Base-by-base conservation (phyloP, 2,113 vertebrate species). In the Heptranchias perlo region DNA sequence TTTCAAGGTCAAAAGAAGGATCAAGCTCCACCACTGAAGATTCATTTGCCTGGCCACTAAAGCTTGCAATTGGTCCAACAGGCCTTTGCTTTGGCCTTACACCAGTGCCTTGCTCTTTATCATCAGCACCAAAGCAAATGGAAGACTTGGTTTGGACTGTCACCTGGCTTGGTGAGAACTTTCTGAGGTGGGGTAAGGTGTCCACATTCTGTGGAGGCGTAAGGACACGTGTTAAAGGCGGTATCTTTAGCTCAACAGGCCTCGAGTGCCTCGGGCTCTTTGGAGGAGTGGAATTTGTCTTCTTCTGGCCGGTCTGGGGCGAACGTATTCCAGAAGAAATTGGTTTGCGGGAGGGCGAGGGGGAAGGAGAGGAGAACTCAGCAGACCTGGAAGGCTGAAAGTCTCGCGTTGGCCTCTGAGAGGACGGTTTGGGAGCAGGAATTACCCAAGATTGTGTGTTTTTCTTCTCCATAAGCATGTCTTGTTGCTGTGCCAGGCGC, bases 401-500 rank as follows among this genome's bases (percentile, higher is more conserved):
- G 92, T 98, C 97, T 0, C 91, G 91, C 0, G 58, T 64, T 0
- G 58, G 64, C 64, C 94, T 31, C 65, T 49, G 39, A 96, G 96
- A 96, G 0, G 97, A 96, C 0, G 97, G 96, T 11, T 61, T 61
- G 67, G 65, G 39, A 0, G 28, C 23, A 0, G 94, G 94, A 97
- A 98, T 98, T 82, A 98, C 98, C 98, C 98, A 98, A 0, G 98
- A 96, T 3, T 98, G 98, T 94, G 96, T 16, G 94, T 98, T 98
- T 0, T 98, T 98, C 4, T 98, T 98, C 78, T 96, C 97, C 96
- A 99, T 96, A 0, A 99, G 96, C 62, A 98, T 97, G 64, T 98
- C 98, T 96, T 99, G 99, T 96, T 99, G 99, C 14, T 98, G 98
- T 0, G 98, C 98, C 96, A 99, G 97, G 11, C 98, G 97, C 96